Evolutionary conservation across 2,113 vertebrate genomes (phyloP).

Genomic region (Orthonyx spaldingii): DNA sequence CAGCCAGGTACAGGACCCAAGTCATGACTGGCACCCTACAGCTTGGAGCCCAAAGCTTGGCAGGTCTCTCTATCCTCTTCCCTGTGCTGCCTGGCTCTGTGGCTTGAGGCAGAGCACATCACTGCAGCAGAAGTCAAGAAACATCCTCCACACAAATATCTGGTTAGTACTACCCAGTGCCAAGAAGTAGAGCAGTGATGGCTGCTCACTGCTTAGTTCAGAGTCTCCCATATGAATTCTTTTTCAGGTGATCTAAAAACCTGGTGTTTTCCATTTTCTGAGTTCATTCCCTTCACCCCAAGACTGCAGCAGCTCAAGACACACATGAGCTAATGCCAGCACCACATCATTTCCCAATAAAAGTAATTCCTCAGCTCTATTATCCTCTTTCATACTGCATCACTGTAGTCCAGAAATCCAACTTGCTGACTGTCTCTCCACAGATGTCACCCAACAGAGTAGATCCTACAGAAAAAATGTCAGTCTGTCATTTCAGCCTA

Average conservation of each 20-base stretch:
- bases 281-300: neutral
- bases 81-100: neutral
- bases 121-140: neutral
- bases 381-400: neutral
- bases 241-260: neutral
- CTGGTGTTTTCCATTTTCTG: neutral
- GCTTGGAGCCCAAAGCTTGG: neutral
- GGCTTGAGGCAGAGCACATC: neutral
- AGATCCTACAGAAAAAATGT: neutral
- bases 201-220: neutral
- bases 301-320: neutral
- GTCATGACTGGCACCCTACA: neutral
- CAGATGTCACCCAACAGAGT: neutral
- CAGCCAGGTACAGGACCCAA: neutral
- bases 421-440: neutral
- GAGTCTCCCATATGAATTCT: neutral
- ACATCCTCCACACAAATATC: neutral
- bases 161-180: neutral
- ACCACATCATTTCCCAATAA: neutral
- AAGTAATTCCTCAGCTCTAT: neutral
- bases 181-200: neutral
- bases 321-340: neutral
- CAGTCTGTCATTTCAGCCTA: neutral
- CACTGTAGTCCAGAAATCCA: neutral
- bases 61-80: neutral